Evolutionary conservation across 2,797 vertebrate species (phyloP), one percentile per base, ranked within the genome.

Genomic region (Melanotaenia pygmaea): DNA sequence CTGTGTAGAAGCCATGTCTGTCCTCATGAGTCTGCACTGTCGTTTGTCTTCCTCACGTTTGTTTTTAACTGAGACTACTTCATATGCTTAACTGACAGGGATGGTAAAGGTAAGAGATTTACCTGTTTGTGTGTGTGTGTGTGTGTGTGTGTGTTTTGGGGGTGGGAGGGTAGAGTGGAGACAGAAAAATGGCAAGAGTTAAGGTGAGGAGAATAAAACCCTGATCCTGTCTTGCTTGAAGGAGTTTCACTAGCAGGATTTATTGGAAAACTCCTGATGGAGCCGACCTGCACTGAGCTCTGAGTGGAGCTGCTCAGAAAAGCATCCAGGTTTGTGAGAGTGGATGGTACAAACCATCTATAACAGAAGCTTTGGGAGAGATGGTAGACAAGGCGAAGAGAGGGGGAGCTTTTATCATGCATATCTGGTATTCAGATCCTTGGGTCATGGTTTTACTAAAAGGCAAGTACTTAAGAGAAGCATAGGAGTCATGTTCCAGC

Each of bases 371-470:
- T 72, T 74, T 70, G 60, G 70, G 63, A 72, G 70, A 86, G 54
- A 74, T 76, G 67, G 76, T 78, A 74, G 87, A 85, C 68, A 81
- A 18, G 20, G 66, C 34, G 16, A n/a, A 38, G 13, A 53, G 18
- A 18, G 82, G 72, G 89, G 86, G 72, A 54, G 61, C 78, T 85
- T 93, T 93, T 94, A 92, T 91, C 85, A 93, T 85, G 71, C 79
- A 28, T 93, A 80, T 80, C 84, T 91, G 88, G 79, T 93, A 77
- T 94, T 95, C 84, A 67, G 80, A 89, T 87, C 88, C 91, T 88
- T 72, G 54, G 74, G 82, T 88, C 79, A 78, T 70, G 76, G 85
- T 83, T 86, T 88, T 76, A 83, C 73, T 83, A 80, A 82, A 91
- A 92, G 86, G 61, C 67, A 60, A 65, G 83, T 59, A 80, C 87